phyloP scores from a whole-genome alignment of 2,797 vertebrate genomes.

The Phoebastria nigripes region DNA sequence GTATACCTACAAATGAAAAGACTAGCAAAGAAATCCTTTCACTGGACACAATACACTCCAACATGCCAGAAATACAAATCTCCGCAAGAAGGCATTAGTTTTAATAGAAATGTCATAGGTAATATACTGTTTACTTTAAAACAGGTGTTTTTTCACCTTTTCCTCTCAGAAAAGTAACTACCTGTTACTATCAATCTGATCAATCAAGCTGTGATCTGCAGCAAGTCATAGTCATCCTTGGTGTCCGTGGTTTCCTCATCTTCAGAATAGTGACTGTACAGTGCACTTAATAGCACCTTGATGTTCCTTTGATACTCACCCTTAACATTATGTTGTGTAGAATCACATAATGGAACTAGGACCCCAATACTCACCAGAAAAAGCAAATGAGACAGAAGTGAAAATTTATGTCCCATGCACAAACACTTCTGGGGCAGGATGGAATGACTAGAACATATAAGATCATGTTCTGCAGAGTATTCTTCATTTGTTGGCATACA shows the following conservation, averaged over 20 bases:
- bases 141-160: background rate
- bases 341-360: background rate
- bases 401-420: background rate
- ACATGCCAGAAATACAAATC: background rate
- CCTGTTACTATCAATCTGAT: background rate
- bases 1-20: background rate
- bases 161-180: background rate
- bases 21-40: background rate
- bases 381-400: background rate
- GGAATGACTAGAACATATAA: background rate
- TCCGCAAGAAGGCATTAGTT: background rate
- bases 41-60: background rate
- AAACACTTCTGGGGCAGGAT: background rate
- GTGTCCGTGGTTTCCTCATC: background rate
- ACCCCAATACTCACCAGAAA: background rate
- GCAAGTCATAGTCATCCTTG: background rate
- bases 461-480: background rate
- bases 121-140: background rate
- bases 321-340: background rate
- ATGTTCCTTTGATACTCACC: background rate
- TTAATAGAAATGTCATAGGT: background rate
- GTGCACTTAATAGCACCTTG: background rate
- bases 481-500: background rate
- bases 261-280: background rate
- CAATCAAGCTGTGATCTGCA: background rate